Base-by-base conservation (phyloP, 2,888 invertebrate genomes). In the Leptopterna dolabrata region DNA sequence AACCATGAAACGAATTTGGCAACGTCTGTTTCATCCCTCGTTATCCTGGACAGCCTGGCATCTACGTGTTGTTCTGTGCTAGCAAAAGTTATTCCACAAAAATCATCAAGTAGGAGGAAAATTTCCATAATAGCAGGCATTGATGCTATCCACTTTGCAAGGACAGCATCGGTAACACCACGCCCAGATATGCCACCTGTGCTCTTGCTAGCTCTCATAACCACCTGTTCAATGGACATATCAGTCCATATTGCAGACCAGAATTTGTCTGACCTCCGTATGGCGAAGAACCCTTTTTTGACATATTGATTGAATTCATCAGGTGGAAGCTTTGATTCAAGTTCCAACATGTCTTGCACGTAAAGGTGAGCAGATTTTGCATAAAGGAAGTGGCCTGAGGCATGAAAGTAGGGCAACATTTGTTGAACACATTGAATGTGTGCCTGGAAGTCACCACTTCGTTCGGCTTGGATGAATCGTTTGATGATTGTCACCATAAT, bases 11-110 rank as follows among this genome's bases (percentile, higher is more conserved):
- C 36, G 83, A 86, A 70, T 43, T 87, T 87, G 30, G 76, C 70
- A 76, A 27, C 51, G 19, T 91, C 90, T 45, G 55, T 47, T 71
- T 90, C 90, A 90, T 91, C 91, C 89, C 90, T 90, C 82, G 88
- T 88, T 88, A 91, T 90, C 88, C 91, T 89, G 86, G 89, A 90
- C 89, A 90, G 89, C 80, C 90, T 89, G 29, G 89, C 89, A 89
- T 91, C 91, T 9, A 91, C 88, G 88, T 91, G 91, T 89, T 91
- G 88, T 41, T 89, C 86, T 30, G 47, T 47, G 70, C 71, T 89
- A 71, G 76, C 63, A 16, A 45, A 86, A 71, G 29, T 9, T 36
- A 84, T 51, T 7, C 86, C 89, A 86, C 88, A 89, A 55, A 88
- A 89, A 24, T 85, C 19, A 63, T 89, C 89, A 43, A 89, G 80